Evolutionary conservation across 2,888 invertebrate genomes (phyloP), one percentile per base, ranked within the genome.

Genomic region (Cryptocephalus primarius): DNA sequence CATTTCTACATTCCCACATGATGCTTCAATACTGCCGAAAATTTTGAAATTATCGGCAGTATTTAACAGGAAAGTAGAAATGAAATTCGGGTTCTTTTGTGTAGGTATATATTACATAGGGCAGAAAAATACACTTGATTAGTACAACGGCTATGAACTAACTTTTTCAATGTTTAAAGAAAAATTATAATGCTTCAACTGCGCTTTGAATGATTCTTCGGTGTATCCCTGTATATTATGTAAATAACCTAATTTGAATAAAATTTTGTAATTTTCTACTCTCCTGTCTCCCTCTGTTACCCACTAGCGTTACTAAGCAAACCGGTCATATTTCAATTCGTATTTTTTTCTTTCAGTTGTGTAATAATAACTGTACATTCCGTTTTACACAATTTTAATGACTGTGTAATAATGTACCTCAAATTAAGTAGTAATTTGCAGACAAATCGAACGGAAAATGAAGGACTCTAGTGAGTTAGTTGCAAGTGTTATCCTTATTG

Each of bases 111-210:
- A 22, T n/a, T 22, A 39, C 33, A 33, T 45, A 31, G 41, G 34
- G 45, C 32, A 36, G 12, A 40, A n/a, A 40, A 36, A 42, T 36
- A 38, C 46, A 46, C 41, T 46, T 39, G 42, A 46, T 34, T 32
- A 50, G 49, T 50, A 47, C 47, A 50, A 49, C 33, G 11, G 34
- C 14, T 33, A 49, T 39, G 34, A 40, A 46, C 46, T 46, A 44
- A 40, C 43, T 33, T 45, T n/a, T 34, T 42, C 33, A 32, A 22
- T 36, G 33, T 43, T 8, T 10, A 12, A 39, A 34, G 42, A 45
- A 45, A 36, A 39, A 47, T 45, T 47, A 45, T 33, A 34, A 33
- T 43, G 39, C 46, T 47, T 41, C 45, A 32, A 39, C 47, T 50
- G 47, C 49, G 13, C 33, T 44, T 48, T 48, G 38, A 32, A 33